Evolutionary conservation across 2,113 vertebrate genomes (phyloP).

Genomic region (Tiliqua scincoides): DNA sequence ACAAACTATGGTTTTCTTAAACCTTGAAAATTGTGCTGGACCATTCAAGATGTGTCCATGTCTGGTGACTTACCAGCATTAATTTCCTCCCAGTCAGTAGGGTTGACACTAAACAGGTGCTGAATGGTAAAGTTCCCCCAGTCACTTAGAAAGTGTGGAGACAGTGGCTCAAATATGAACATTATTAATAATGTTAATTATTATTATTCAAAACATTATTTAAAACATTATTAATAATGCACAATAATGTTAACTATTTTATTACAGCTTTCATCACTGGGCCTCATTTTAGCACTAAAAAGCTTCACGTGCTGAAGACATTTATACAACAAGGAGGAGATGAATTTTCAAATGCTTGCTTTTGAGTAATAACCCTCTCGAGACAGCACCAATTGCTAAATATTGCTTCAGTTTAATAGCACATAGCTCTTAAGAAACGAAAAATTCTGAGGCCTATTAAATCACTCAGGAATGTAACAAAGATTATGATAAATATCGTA

Average conservation of each 20-base stretch:
- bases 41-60: slow-evolving; percentile 14
- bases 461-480: slow-evolving; percentile 55
- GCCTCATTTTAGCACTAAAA: slow-evolving; percentile 57
- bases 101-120: slow-evolving; percentile 29
- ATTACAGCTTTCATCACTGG: slow-evolving; percentile 55
- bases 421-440: slow-evolving; percentile 65
- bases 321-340: slow-evolving; percentile 66
- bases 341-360: slow-evolving; percentile 69
- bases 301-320: slow-evolving; percentile 60
- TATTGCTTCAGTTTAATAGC: slow-evolving; percentile 64
- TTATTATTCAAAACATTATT: too few species aligned
- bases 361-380: slow-evolving; percentile 70
- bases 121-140: slow-evolving; percentile 8
- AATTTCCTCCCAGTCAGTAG: slow-evolving; percentile 8
- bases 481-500: slow-evolving; percentile 64
- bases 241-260: slow-evolving; percentile 63
- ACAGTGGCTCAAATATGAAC: slow-evolving; percentile 37
- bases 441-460: slow-evolving; percentile 64
- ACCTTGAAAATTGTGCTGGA: neutral
- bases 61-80: neutral
- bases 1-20: neutral
- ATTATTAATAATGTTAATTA: slow-evolving; percentile 17
- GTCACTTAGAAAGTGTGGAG: slow-evolving; percentile 34
- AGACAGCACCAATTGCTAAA: slow-evolving; percentile 62
- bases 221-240: slow-evolving; percentile 43